Evolutionary conservation across 2,888 invertebrate species (phyloP).

Genomic region (Noctua fimbriata): DNA sequence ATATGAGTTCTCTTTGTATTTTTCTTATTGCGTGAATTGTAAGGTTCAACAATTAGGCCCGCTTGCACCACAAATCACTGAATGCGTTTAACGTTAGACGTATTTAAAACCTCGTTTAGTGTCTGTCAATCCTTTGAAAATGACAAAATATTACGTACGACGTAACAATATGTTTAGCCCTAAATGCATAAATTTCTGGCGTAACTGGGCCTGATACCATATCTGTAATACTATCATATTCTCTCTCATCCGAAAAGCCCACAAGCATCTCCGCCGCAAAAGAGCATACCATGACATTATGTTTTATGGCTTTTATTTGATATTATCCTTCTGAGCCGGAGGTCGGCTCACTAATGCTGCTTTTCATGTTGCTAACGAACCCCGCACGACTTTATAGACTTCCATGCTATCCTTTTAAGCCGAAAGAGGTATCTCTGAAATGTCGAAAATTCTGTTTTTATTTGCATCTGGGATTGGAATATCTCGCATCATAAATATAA

Average conservation of each 20-base stretch:
- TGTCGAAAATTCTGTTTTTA: background rate
- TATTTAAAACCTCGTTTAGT: too few species aligned
- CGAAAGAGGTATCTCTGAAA: slow-evolving; percentile 6
- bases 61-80: too few species aligned
- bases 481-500: background rate
- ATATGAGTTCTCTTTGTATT: too few species aligned
- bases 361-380: slow-evolving; percentile 77
- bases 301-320: slow-evolving; percentile 70
- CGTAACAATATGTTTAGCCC: too few species aligned
- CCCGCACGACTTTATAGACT: slow-evolving; percentile 66
- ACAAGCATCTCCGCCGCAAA: slow-evolving; percentile 37
- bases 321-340: slow-evolving; percentile 75
- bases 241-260: background rate
- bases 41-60: too few species aligned
- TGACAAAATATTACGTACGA: too few species aligned
- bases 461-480: background rate
- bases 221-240: too few species aligned
- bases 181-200: too few species aligned
- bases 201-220: too few species aligned
- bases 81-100: too few species aligned
- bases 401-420: slow-evolving; percentile 9
- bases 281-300: slow-evolving; percentile 62
- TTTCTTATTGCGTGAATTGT: too few species aligned
- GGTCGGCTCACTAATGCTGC: slow-evolving; percentile 75
- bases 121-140: too few species aligned